Base-by-base conservation (phyloP, 2,888 invertebrate species). In the Nomada fabriciana region DNA sequence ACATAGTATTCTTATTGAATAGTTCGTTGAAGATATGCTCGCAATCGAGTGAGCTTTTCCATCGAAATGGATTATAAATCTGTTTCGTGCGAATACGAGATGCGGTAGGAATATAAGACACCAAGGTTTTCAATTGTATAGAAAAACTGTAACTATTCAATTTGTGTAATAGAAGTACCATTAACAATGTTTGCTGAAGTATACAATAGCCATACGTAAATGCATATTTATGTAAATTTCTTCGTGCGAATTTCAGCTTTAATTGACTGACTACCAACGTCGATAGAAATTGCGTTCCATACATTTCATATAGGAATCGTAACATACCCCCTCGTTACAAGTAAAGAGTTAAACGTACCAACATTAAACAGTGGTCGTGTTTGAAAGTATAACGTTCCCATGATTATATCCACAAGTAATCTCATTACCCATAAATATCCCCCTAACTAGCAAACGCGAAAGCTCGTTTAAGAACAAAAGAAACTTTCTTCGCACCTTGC, bases 401-500 rank as follows among this genome's bases (percentile, higher is more conserved):
- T 43, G 53, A 64, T 64, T 18, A n/a, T 55, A 2, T 25, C 25
- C 25, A 25, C 25, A 25, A 25, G 25, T 25, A 25, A 25, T 25
- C 25, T 25, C 25, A 25, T 25, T 25, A 5, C 13, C 25, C 25
- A n/a, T 9, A 65, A n/a, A n/a, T 9, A 55, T 0, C 4, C 15
- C 29, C 29, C n/a, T 42, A 18, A 36, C 15, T 13, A 13, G 4
- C 15, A 52, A 61, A 71, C 29, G 50, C 15, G 29, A 18, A 59
- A 20, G 20, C 18, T 20, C 36, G 43, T 61, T 67, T 23, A 50
- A 23, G 47, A 77, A 67, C 53, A 75, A 61, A 55, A 25, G 67
- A 2, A 52, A 67, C 75, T 67, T 77, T 67, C 67, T 67, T 60
- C 10, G 47, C 23, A 23, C 9, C 10, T 50, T 72, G 57, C n/a